Evolutionary conservation across 2,888 invertebrate genomes (phyloP).

Genomic region (Platycnemis pennipes): DNA sequence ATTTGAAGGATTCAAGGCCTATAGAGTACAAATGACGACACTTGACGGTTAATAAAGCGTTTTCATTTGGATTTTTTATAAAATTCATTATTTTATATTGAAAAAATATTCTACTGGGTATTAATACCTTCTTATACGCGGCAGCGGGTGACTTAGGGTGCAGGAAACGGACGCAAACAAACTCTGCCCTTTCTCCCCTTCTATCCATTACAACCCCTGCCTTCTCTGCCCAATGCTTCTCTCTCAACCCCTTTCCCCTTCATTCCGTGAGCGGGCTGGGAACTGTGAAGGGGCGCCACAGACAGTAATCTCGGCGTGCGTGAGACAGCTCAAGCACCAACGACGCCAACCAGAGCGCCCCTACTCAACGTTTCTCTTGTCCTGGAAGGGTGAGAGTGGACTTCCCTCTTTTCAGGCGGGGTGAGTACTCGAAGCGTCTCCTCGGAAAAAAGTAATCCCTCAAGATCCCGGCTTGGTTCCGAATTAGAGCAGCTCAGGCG

Average conservation of each 20-base stretch:
- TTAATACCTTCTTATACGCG: too few species aligned
- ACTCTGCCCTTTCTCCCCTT: too few species aligned
- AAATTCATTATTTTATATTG: too few species aligned
- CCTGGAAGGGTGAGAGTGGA: background rate
- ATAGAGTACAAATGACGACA: too few species aligned
- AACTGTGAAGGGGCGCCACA: background rate
- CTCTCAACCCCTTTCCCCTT: background rate
- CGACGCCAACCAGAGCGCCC: background rate
- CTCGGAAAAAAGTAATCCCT: background rate
- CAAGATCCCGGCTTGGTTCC: background rate
- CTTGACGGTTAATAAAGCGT: too few species aligned
- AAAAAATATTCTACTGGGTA: too few species aligned
- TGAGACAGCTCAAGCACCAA: background rate
- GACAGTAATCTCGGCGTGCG: background rate
- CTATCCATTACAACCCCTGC: too few species aligned
- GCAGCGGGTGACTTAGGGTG: too few species aligned
- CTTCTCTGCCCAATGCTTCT: background rate
- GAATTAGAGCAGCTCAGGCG: background rate
- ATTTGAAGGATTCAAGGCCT: too few species aligned
- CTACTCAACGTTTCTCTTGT: background rate
- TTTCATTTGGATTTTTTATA: too few species aligned
- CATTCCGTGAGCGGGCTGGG: background rate
- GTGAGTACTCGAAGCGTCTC: background rate
- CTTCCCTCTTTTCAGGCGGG: background rate
- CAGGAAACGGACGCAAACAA: too few species aligned